Base-by-base conservation (phyloP, 2,113 vertebrate species). In the Periophthalmodon schlosseri region DNA sequence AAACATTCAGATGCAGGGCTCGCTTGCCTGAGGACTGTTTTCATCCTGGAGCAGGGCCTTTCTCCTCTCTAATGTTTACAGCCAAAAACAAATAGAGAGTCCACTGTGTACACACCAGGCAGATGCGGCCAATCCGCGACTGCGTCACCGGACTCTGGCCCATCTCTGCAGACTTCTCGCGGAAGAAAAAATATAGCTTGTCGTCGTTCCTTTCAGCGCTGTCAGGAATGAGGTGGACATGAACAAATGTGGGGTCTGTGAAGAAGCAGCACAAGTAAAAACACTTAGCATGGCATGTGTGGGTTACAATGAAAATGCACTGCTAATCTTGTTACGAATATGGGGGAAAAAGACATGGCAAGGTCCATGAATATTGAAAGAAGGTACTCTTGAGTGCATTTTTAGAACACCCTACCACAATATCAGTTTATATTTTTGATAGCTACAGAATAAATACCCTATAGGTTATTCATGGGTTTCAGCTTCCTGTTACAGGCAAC, bases 171-270 rank as follows among this genome's bases (percentile, higher is more conserved):
- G 97, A 97, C 88, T 97, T 98, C 92, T 99, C 98, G 0, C 98
- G 96, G 87, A 99, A 99, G 94, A 99, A 99, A 89, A 99, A 99
- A 87, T 99, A 99, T 33, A 99, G 95, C 78, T 99, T 99, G 94
- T 99, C 96, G 0, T 99, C 98, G 0, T 99, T 99, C 79, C 94
- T 95, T 89, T 99, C 98, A 0, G 95, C 95, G 2, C 97, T 99
- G 93, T 99, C 98, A 0, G 98, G 98, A 83, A 99, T 99, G 78
- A 99, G 96, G 88, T 98, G 96, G 0, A 95, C 95, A 0, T 95
- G 96, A 79, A 99, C 93, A 2, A 99, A 99, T 0, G 96, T 95
- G 2, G 98, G 98, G 70, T 99, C 98, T 99, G 90, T 23, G 90
- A 47, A 65, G 50, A 65, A 56, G 81, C 77, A 86, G 80, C 67